Conservation (phyloP, 1,140 invertebrate genomes). For the Vollenhovia emeryi region DNA sequence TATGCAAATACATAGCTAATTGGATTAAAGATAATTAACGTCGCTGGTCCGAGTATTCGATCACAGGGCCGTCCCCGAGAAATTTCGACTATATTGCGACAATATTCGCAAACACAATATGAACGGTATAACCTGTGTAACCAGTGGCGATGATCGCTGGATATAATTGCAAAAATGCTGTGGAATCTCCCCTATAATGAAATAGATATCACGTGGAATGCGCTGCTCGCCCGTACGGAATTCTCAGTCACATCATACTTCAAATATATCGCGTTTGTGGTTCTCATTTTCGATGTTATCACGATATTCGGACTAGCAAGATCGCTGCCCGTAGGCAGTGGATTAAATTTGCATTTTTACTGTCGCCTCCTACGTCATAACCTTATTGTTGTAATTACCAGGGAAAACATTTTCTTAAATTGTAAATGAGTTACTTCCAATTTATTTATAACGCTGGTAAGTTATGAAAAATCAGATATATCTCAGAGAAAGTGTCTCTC, state of each 20-base stretch:
- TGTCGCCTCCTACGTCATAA: not conserved
- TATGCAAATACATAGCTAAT: slow-evolving; percentile 70
- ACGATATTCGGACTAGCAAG: not conserved
- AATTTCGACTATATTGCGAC: slow-evolving; percentile 57
- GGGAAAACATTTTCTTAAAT: not conserved
- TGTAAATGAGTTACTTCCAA: not conserved
- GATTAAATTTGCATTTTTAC: not conserved
- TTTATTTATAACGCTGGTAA: not conserved
- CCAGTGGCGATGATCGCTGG: slow-evolving; percentile 58
- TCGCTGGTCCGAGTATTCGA: slow-evolving; percentile 65
- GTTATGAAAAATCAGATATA: not conserved
- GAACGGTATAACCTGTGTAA: slow-evolving; percentile 62
- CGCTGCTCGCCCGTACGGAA: slow-evolving; percentile 53
- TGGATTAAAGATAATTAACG: slow-evolving; percentile 77
- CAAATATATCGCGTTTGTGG: slow-evolving; percentile 51
- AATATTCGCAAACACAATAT: slow-evolving; percentile 56
- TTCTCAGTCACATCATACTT: slow-evolving; percentile 63
- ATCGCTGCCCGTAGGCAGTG: not conserved
- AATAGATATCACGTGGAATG: slow-evolving; percentile 72
- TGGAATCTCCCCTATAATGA: slow-evolving; percentile 71
- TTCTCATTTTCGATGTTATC: slow-evolving; percentile 47
- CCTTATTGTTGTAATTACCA: not conserved
- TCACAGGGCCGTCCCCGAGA: slow-evolving; percentile 55
- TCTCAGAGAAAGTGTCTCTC: not conserved
- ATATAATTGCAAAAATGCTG: slow-evolving; percentile 64